These are phyloP conservation scores for Rhinoderma darwinii DNA, from an alignment of 2,113 vertebrate genomes.

Conservation along the genomic window DNA sequence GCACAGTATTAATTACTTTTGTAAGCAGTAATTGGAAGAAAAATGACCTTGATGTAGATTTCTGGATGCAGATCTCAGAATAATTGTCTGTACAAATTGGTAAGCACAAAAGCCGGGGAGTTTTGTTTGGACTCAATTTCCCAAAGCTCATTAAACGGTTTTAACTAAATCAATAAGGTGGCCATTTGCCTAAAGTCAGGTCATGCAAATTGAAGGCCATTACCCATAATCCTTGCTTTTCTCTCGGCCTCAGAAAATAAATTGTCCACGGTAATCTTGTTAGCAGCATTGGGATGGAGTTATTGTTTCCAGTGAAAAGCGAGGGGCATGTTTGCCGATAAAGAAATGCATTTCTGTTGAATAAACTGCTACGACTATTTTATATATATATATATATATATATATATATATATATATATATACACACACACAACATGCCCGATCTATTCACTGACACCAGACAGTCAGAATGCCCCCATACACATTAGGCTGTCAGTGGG, in stretches of 20 bases:
- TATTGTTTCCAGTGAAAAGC: slow-evolving; percentile 6
- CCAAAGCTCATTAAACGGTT: slow-evolving; percentile 32
- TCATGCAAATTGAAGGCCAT: slow-evolving; percentile 11
- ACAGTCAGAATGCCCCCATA: no score
- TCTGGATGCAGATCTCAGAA: slow-evolving; percentile 11
- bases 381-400: no score
- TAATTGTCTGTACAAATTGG: slow-evolving; percentile 36
- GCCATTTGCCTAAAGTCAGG: slow-evolving; percentile 12
- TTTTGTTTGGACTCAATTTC: slow-evolving; percentile 1
- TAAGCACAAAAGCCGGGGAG: background rate
- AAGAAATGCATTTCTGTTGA: background rate
- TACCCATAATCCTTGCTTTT: slow-evolving; percentile 27
- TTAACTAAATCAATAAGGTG: slow-evolving; percentile 23
- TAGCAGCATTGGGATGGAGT: background rate
- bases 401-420: no score
- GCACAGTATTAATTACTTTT: slow-evolving; percentile 60
- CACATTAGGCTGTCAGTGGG: no score
- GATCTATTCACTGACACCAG: no score
- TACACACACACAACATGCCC: no score
- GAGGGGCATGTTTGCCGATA: background rate
- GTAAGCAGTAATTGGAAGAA: slow-evolving; percentile 54
- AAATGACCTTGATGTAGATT: slow-evolving; percentile 36
- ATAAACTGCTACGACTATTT: no score
- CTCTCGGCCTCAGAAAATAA: background rate
- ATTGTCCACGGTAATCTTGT: slow-evolving; percentile 12